Conservation (phyloP, 1,140 invertebrate genomes). For the Brachionus koreanus region DNA sequence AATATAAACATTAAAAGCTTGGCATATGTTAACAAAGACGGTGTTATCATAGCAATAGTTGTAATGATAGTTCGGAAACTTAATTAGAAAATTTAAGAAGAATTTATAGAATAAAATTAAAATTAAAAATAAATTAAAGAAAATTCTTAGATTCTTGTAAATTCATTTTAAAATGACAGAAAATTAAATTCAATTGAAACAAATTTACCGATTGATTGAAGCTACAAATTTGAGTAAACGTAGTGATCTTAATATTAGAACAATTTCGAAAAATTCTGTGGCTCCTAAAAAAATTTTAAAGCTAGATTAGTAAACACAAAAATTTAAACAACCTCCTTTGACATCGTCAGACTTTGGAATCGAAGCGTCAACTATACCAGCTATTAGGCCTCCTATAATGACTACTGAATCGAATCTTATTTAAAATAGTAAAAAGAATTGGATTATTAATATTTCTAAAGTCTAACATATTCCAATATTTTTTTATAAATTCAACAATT, state of each 20-base stretch:
- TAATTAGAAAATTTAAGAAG: not conserved
- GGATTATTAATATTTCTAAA: not conserved
- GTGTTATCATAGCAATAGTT: constrained; percentile 34
- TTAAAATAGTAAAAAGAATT: constrained; percentile 45
- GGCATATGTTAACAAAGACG: constrained; percentile 28
- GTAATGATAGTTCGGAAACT: constrained; percentile 42
- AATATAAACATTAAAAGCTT: constrained; percentile 19
- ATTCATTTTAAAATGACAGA: not conserved
- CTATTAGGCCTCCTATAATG: constrained; percentile 59
- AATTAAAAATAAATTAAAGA: not conserved
- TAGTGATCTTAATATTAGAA: constrained; percentile 8
- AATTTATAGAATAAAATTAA: not conserved
- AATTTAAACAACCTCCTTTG: constrained; percentile 13
- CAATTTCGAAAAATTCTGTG: constrained; percentile 32
- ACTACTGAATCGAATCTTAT: constrained; percentile 62
- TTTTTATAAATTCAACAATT: constrained; percentile 55
- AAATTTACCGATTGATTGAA: constrained; percentile 10
- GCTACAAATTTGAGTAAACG: constrained; percentile 40
- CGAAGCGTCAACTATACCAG: constrained; percentile 53
- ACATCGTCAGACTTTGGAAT: not conserved
- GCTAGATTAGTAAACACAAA: not conserved
- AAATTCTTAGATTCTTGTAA: no score
- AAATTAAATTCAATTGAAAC: not conserved
- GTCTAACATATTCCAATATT: constrained; percentile 62
- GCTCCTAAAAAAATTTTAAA: not conserved